phyloP scores from a whole-genome alignment of 2,113 vertebrate genomes.

The Tragelaphus scriptus region DNA sequence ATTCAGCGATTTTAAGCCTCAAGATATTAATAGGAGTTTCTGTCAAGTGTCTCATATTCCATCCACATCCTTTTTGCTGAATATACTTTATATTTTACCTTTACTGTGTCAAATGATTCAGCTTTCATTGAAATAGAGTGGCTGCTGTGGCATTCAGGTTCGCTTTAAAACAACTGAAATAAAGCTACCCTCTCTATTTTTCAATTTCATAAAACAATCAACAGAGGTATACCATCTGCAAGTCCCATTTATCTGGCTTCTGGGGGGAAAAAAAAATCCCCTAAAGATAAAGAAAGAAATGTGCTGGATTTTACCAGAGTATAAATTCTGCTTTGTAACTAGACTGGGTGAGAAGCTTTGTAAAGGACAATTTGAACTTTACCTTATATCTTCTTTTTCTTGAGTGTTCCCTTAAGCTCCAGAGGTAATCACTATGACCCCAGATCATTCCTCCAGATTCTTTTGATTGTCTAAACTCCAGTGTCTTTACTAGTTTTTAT shows the following conservation, averaged over 20 bases:
- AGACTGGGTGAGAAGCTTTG: neutral
- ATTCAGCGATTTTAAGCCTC: constrained; percentile 52
- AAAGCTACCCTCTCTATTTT: neutral
- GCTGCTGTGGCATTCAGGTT: neutral
- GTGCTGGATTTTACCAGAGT: neutral
- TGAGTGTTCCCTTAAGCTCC: neutral
- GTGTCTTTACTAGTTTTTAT: neutral
- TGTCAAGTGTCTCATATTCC: neutral
- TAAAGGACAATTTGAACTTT: constrained; percentile 26
- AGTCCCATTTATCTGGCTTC: neutral
- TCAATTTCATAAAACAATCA: neutral
- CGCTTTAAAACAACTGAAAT: neutral
- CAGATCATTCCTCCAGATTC: constrained; percentile 11
- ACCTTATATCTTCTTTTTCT: neutral
- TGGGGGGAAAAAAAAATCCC: neutral
- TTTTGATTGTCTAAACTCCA: constrained; percentile 14
- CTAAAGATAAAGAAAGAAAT: neutral
- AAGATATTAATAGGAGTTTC: neutral
- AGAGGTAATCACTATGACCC: constrained; percentile 17
- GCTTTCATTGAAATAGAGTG: constrained; percentile 12
- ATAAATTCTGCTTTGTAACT: neutral
- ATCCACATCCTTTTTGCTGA: constrained; percentile 29
- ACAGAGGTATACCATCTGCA: neutral
- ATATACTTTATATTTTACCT: neutral
- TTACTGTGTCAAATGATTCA: neutral